Percentiles rank a stretch among this genome's conserved stretches.
phyloP scores from a whole-genome alignment of 2,113 vertebrate genomes.

The Castor canadensis region DNA sequence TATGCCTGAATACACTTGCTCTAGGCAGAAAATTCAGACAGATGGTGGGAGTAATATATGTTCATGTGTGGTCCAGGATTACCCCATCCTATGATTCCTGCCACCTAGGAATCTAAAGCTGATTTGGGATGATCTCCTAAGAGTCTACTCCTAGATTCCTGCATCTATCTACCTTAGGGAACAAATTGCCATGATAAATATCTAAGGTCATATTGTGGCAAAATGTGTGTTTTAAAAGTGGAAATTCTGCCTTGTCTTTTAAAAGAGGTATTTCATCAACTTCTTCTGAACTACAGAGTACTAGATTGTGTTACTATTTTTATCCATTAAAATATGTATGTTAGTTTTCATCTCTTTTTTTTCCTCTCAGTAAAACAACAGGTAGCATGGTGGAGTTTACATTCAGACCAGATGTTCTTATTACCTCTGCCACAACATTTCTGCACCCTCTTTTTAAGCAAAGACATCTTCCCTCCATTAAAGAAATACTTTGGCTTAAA shows the following conservation, averaged over 20 bases:
- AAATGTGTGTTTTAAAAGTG: conserved; percentile 22
- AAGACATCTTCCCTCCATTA: not conserved
- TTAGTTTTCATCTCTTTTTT: not conserved
- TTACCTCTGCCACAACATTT: not conserved
- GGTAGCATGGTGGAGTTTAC: not conserved
- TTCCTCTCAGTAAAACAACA: not conserved
- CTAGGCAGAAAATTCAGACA: not conserved
- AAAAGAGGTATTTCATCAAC: not conserved
- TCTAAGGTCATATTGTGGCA: not conserved
- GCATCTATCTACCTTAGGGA: not conserved
- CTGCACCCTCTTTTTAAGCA: too few relatives aligned
- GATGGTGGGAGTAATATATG: not conserved
- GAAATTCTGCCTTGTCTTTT: conserved; percentile 14
- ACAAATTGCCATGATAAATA: not conserved
- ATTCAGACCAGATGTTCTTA: not conserved
- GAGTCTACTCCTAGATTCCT: not conserved
- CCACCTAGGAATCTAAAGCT: not conserved
- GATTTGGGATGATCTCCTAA: not conserved
- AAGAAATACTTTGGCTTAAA: not conserved
- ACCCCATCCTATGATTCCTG: not conserved
- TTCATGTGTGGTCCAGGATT: not conserved
- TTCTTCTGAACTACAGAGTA: not conserved
- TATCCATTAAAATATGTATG: not conserved
- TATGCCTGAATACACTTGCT: accelerated
- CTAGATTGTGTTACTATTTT: not conserved